phyloP scores from a whole-genome alignment of 1,140 invertebrate species.

The Hylaeus anthracinus region DNA sequence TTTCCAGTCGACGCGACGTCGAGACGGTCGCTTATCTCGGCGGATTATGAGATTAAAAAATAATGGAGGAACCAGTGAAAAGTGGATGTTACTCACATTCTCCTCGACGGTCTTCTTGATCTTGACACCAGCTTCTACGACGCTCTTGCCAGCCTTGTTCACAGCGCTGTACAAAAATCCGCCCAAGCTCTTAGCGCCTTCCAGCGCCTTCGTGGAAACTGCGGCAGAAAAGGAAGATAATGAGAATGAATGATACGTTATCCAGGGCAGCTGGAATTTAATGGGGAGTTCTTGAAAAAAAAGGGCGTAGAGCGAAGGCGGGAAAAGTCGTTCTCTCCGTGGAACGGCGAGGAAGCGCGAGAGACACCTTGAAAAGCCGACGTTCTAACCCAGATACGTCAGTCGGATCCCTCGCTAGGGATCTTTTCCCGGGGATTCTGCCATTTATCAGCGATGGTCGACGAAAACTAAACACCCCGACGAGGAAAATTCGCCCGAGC shows the following conservation, averaged over 20 bases:
- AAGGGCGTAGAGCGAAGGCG: neutral
- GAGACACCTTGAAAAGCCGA: neutral
- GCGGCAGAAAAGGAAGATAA: conserved; percentile 54
- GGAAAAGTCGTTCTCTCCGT: neutral
- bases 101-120: conserved; percentile 98
- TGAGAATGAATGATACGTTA: conserved; percentile 28
- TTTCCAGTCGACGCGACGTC: too few species aligned
- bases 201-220: conserved; percentile 95
- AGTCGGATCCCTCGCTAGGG: conserved; percentile 36
- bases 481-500: neutral
- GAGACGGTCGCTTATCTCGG: neutral
- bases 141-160: conserved; percentile 91
- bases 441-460: conserved; percentile 40
- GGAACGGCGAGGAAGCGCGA: neutral
- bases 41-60: neutral
- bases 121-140: conserved; percentile 91
- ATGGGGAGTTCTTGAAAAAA: neutral
- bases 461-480: conserved; percentile 17
- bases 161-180: conserved; percentile 95
- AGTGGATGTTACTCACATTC: conserved; percentile 87
- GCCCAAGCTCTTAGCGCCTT: conserved; percentile 94
- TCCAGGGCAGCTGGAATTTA: neutral
- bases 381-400: conserved; percentile 52
- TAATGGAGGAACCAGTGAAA: neutral
- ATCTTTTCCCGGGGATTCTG: conserved; percentile 25